A percentile compares a stretch with the other conserved stretches of the same genome.
These are phyloP conservation scores for Melanotaenia trifasciata DNA, from an alignment of 2,797 vertebrate genomes.

Conservation along the genomic window DNA sequence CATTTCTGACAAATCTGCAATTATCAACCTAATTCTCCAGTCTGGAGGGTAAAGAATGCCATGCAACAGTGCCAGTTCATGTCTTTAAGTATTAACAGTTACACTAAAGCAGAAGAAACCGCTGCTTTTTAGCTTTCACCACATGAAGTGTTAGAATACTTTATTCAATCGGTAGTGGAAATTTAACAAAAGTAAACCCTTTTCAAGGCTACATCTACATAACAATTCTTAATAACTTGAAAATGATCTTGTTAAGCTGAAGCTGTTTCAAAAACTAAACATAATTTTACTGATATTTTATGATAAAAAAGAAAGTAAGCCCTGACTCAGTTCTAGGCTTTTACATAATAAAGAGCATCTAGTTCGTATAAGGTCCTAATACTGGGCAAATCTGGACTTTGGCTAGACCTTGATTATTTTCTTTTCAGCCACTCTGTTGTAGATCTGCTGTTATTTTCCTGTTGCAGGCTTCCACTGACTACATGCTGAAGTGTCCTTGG, in stretches of 20 bases:
- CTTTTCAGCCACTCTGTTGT: no score
- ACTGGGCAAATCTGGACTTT: no score
- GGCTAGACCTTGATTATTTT: no score
- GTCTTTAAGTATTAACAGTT: not conserved
- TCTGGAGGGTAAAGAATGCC: not conserved
- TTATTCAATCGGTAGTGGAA: not conserved
- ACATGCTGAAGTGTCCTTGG: no score
- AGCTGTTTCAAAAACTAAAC: not conserved
- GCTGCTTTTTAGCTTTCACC: not conserved
- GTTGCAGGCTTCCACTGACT: no score
- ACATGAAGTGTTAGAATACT: not conserved
- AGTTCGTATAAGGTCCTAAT: no score
- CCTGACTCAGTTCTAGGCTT: no score
- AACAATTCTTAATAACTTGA: not conserved
- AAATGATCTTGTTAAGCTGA: not conserved
- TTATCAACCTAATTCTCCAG: not conserved
- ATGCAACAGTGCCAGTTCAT: not conserved
- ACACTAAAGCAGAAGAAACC: not conserved
- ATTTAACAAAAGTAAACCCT: not conserved
- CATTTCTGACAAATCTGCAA: conserved; percentile 10
- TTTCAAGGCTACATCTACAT: conserved; percentile 1
- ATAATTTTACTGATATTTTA: not conserved
- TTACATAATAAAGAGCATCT: no score
- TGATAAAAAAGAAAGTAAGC: no score
- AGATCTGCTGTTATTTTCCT: no score